Base-by-base conservation (phyloP, 2,113 vertebrate species). In the Ellobius talpinus region DNA sequence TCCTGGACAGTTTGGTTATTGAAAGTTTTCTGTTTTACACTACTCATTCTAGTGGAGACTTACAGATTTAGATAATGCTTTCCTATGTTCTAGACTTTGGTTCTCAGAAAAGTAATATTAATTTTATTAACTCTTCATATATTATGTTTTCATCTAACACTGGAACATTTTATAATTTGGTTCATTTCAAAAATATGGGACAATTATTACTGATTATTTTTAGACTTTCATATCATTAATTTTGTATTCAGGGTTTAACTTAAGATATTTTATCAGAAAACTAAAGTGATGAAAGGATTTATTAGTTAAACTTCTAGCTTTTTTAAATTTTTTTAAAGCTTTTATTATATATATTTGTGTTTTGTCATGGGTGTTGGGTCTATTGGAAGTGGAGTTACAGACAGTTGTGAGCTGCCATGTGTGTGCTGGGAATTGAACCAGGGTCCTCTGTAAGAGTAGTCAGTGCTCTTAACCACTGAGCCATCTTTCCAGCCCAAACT, bases 1-100 rank as follows among this genome's bases (percentile, higher is more conserved):
- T 85, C 23, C 52, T 33, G 52, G 21, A 52, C 21, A 93, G 61
- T 92, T 95, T 90, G n/a, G 72, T 93, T 95, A 96, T 68, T 84
- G 61, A 96, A 24, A 5, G 90, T 97, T 97, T 97, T 94, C 73
- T 90, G 31, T 85, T 97, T 91, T 81, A 90, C n/a, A 66, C 36
- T 33, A 58, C 39, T 70, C 29, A 94, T 95, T 97, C 93, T 94
- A 92, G 93, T 89, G 24, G 50, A 94, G 19, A 52, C 23, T 84
- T 95, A 8, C 52, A 88, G 84, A 84, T 74, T 93, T 93, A 95
- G 65, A 65, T 91, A 91, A 0, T 50, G 31, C 33, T 96, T 95
- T 93, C 61, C 63, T 55, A 78, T 23, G 76, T 96, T 93, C 58
- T 96, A 94, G 96, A 91, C 66, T 7, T 45, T 90, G 14, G 17